Evolutionary conservation across 2,888 invertebrate species (phyloP), one percentile per base, ranked within the genome.

Genomic region (Chaitophorus viminalis): DNA sequence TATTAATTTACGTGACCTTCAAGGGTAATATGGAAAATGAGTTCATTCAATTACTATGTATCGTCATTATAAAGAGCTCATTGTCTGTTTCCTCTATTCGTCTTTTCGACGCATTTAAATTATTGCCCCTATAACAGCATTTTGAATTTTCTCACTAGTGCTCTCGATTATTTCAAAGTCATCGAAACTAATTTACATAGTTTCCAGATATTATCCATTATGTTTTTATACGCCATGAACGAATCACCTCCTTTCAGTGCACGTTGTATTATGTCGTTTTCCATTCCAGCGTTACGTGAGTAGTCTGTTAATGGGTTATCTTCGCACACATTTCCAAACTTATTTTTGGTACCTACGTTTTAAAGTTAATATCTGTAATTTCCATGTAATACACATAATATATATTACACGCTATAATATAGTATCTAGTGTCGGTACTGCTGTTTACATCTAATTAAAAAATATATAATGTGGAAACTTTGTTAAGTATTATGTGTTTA

Each of bases 241-340:
- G 36, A 79, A 65, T 36, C 54, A 78, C 25, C 33, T 79, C 36
- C 33, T 79, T 39, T 79, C 25, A 68, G 11, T 18, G 25, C 33
- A 33, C 21, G 17, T 54, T 79, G 33, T 78, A 78, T 60, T 17
- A 79, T n/a, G 60, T 79, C 60, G 31, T 79, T 79, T 18, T 6
- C n/a, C n/a, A 17, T 65, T 65, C 36, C 79, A 9, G 3, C 14
- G 9, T 65, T 77, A 78, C 60, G 33, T 78, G 78, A 78, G 54
- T 54, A 33, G 29, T 79, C 36, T 31, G 17, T 21, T 79, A 79
- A 79, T 79, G 60, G 79, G 60, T 60, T 65, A 78, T 36, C 29
- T 36, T 68, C 68, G 9, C 60, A 60, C 78, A 60, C 60, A 36
- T 60, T n/a, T 79, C n/a, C n/a, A 33, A 54, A 79, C 25, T 14